Base-by-base conservation (phyloP, 2,888 invertebrate species). In the Chrysodeixis includens region DNA sequence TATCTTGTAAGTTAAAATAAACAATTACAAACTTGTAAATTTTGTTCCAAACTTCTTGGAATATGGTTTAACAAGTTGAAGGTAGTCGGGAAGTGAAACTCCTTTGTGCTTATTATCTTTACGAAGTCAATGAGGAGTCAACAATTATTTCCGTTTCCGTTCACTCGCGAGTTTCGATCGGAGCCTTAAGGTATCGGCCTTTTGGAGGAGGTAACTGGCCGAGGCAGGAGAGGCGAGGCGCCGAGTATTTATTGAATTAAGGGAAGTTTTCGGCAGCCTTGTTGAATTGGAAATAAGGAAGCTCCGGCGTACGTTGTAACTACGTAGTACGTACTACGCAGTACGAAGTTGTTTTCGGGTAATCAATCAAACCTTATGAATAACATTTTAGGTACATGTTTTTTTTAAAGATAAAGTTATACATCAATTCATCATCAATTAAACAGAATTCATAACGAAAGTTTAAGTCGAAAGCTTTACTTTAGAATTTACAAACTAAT, bases 131-230 rank as follows among this genome's bases (percentile, higher is more conserved):
- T 22, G 55, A 49, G 10, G 35, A 9, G 22, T 8, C 10, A 14
- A 18, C 8, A 18, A 58, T 64, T 18, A 55, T 49, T 64, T 64
- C 58, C 58, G 54, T 16, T 8, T 35, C 14, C 63, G 40, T 18
- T 22, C 26, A 44, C 30, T 22, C 10, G 40, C 14, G 26, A 22
- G 12, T 40, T n/a, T 30, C 30, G 49, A 56, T 51, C 8, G 16
- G 12, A 49, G 18, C 46, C 46, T 10, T 7, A 20, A 49, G 44
- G 46, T 49, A 49, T 20, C 46, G 46, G 18, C 10, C 46, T 49
- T 49, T 49, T 49, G 46, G 9, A 49, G 46, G 6, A 7, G 18
- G 10, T 49, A 49, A 49, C 46, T 49, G 20, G 46, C 9, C 7
- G 46, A 18, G 40, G 26, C 26, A 3, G 35, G 35, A 3, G 35